These are phyloP conservation scores for Corythaixoides concolor DNA, from an alignment of 2,113 vertebrate genomes.

Conservation along the genomic window DNA sequence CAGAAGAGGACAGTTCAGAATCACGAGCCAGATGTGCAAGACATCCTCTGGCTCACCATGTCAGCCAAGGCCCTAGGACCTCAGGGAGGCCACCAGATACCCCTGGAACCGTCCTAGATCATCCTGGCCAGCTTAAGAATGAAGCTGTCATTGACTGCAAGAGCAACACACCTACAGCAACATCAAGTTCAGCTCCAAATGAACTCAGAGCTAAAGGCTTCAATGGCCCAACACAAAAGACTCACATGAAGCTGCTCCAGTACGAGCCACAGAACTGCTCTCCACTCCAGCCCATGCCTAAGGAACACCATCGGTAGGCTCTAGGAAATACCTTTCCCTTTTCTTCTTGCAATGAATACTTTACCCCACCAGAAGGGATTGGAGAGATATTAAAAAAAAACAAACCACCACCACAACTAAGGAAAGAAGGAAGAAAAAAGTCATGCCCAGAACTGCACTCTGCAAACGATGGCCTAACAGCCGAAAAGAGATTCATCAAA, in stretches of 20 bases:
- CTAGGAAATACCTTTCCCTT: not conserved
- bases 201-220: not conserved
- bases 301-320: not conserved
- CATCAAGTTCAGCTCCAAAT: rapidly evolving
- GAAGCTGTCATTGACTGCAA: not conserved
- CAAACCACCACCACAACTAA: not conserved
- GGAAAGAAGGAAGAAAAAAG: not conserved
- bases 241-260: not conserved
- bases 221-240: not conserved
- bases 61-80: not conserved
- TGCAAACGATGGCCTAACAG: no score
- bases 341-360: not conserved
- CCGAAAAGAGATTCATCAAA: not conserved
- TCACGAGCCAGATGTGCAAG: not conserved
- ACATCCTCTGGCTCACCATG: not conserved
- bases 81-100: not conserved
- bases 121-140: no score
- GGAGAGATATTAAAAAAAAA: not conserved
- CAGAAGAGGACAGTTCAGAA: not conserved
- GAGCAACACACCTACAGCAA: not conserved
- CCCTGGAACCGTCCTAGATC: not conserved
- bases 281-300: not conserved
- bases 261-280: not conserved
- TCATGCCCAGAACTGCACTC: no score
- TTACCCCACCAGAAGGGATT: not conserved